Evolutionary conservation across 2,113 vertebrate genomes (phyloP).

Genomic region (Crocuta crocuta): DNA sequence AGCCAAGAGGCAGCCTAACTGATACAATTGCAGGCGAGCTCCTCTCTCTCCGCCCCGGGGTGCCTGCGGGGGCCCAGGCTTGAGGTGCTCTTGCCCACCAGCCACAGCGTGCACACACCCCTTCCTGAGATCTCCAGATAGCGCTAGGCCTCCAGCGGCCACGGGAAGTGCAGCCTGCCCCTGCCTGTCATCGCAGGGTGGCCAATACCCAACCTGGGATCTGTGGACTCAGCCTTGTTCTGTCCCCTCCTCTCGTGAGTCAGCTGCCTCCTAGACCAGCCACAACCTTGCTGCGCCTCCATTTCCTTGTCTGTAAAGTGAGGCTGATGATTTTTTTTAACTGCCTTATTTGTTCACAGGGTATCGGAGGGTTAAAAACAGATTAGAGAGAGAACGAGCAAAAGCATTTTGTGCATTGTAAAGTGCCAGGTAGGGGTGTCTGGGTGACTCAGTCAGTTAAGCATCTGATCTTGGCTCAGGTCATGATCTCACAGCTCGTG

Average conservation of each 20-base stretch:
- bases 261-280: background rate
- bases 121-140: background rate
- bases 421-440: background rate
- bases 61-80: background rate
- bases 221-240: background rate
- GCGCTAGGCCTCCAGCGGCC: background rate
- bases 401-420: background rate
- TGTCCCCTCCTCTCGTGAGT: background rate
- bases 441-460: no score
- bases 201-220: background rate
- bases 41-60: no score
- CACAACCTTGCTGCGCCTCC: background rate
- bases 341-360: background rate
- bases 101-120: background rate
- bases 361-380: background rate
- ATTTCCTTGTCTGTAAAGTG: background rate
- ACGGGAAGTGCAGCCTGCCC: background rate
- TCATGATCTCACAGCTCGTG: no score
- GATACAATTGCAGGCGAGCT: background rate
- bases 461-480: no score
- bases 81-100: background rate
- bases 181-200: background rate
- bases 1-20: background rate
- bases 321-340: background rate
- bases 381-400: background rate